These are phyloP conservation scores for Bos taurus DNA, from an alignment of 2,113 vertebrate species.

Conservation along the genomic window DNA sequence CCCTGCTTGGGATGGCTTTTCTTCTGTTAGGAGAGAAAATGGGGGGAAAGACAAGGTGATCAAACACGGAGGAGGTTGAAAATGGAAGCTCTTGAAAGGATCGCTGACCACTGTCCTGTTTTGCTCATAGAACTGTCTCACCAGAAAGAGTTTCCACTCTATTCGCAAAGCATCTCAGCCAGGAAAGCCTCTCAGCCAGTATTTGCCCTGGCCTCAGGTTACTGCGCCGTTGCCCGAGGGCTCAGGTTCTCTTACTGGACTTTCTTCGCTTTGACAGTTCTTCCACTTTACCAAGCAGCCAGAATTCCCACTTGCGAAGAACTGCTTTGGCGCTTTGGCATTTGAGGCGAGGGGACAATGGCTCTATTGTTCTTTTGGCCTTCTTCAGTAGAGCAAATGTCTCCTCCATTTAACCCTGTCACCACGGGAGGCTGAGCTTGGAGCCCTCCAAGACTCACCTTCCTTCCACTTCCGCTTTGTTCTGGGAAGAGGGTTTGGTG, in stretches of 20 bases:
- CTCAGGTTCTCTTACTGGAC: conserved; percentile 59
- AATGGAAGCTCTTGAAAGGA: not conserved
- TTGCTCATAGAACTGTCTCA: not conserved
- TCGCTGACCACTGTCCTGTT: not conserved
- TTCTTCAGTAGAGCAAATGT: not conserved
- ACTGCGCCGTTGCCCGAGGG: not conserved
- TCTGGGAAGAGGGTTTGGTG: not conserved
- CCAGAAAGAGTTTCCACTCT: conserved; percentile 60
- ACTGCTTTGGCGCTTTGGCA: not conserved
- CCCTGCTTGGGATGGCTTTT: not conserved
- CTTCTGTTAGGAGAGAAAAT: not conserved
- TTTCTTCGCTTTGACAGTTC: not conserved
- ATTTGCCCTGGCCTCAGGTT: conserved; percentile 48
- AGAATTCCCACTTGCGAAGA: not conserved
- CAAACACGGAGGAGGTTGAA: not conserved
- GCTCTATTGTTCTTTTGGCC: conserved; percentile 54
- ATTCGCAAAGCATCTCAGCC: not conserved
- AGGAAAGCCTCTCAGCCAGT: not conserved
- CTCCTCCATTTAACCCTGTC: not conserved
- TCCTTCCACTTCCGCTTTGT: not conserved
- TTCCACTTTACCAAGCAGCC: conserved; percentile 10
- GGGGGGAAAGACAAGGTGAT: not conserved
- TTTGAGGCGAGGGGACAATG: not conserved
- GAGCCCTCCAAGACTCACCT: not conserved
- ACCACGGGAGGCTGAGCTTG: not conserved